Conservation (phyloP, 2,113 vertebrate genomes). For the Microcebus ravelobensis region DNA sequence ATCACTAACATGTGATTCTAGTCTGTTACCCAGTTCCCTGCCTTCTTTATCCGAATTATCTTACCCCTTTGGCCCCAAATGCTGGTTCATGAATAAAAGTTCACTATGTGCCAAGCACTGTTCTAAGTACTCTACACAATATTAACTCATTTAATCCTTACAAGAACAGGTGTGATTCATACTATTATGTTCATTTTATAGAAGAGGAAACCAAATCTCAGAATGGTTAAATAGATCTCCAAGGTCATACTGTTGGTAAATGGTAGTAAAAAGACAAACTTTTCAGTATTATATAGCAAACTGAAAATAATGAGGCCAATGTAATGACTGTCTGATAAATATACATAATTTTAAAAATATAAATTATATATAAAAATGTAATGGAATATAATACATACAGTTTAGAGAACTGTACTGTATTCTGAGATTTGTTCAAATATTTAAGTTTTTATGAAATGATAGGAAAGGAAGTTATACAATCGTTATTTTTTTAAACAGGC, state of each 20-base stretch:
- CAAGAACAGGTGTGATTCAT: neutral
- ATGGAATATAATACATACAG: neutral
- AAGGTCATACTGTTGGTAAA: neutral
- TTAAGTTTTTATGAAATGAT: neutral
- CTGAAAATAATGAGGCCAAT: neutral
- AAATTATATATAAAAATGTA: neutral
- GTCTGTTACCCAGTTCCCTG: neutral
- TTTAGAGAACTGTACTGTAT: neutral
- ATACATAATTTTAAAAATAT: neutral
- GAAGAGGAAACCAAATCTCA: neutral
- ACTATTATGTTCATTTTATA: neutral
- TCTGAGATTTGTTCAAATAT: slow-evolving; percentile 2
- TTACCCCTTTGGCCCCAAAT: neutral
- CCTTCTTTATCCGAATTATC: neutral
- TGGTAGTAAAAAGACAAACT: neutral
- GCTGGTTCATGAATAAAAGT: neutral
- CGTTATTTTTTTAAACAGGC: neutral
- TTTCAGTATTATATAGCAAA: neutral
- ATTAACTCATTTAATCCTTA: neutral
- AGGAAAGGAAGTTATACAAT: neutral
- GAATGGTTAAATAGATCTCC: neutral
- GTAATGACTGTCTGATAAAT: neutral
- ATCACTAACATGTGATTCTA: neutral
- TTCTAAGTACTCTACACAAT: neutral
- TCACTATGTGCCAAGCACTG: neutral